Evolutionary conservation across 2,797 vertebrate genomes (phyloP).

Genomic region (Sebastes hubbsi): DNA sequence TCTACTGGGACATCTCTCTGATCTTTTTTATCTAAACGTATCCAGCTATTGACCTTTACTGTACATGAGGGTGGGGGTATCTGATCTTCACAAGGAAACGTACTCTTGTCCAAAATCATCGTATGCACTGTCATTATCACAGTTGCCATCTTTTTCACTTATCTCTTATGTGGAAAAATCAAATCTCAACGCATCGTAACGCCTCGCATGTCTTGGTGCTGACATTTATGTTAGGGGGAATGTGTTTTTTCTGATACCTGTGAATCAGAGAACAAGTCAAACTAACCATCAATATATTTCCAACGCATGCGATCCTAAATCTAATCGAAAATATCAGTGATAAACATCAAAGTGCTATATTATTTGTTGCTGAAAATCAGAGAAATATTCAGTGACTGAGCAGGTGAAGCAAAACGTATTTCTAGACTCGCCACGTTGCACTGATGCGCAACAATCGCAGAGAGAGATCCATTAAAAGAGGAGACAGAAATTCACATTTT

Average conservation of each 20-base stretch:
- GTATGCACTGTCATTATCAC: background rate
- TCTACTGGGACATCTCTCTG: background rate
- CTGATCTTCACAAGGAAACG: constrained; percentile 22
- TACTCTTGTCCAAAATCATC: constrained; percentile 4
- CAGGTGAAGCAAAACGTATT: background rate
- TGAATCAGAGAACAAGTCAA: background rate
- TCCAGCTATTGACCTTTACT: constrained; percentile 25
- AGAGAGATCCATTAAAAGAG: background rate
- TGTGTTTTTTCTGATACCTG: background rate
- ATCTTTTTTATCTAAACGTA: constrained; percentile 17
- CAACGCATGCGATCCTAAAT: background rate
- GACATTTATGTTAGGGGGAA: background rate
- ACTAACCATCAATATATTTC: background rate
- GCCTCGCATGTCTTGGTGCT: background rate
- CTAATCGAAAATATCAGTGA: background rate
- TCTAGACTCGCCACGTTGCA: background rate
- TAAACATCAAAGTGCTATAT: background rate
- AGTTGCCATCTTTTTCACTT: constrained; percentile 4
- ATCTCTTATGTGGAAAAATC: constrained; percentile 6
- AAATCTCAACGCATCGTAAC: background rate
- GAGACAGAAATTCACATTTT: background rate
- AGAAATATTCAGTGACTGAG: background rate
- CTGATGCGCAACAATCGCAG: background rate
- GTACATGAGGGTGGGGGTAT: constrained; percentile 3
- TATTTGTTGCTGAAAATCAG: background rate